Conservation (phyloP, 2,113 vertebrate genomes). For the Numenius arquata region DNA sequence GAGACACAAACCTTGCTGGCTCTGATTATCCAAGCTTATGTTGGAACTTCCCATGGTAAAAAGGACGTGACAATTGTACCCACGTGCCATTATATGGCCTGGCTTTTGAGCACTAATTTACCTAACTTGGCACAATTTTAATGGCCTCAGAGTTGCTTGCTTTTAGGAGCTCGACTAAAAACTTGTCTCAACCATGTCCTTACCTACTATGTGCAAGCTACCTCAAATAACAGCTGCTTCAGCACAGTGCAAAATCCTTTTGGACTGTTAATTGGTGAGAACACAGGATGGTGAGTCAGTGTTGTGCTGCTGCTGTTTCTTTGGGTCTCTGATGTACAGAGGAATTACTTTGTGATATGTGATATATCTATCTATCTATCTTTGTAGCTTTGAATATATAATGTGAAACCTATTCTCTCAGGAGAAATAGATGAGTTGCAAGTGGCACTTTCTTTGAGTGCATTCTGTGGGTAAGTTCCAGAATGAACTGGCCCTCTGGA, state of each 20-base stretch:
- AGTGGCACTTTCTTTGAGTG: background rate
- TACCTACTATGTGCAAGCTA: background rate
- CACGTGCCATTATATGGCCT: background rate
- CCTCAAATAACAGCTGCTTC: background rate
- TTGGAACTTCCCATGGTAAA: background rate
- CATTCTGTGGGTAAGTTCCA: background rate
- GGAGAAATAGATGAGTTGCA: background rate
- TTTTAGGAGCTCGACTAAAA: background rate
- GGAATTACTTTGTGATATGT: background rate
- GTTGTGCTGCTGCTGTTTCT: background rate
- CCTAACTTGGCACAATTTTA: background rate
- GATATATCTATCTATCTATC: background rate
- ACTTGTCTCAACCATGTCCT: background rate
- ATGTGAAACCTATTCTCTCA: background rate
- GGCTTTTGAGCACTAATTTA: background rate
- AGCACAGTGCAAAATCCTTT: background rate
- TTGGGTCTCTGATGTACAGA: background rate
- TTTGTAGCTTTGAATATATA: background rate
- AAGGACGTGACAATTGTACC: background rate
- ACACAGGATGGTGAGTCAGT: background rate
- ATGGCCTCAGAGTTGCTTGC: background rate
- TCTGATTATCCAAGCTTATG: background rate
- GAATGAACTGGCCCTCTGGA: background rate
- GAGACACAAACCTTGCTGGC: background rate
- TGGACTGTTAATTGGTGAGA: background rate